Percentiles rank a stretch among this genome's conserved stretches.
Conservation (phyloP, 2,113 vertebrate genomes). For the Mellivora capensis region DNA sequence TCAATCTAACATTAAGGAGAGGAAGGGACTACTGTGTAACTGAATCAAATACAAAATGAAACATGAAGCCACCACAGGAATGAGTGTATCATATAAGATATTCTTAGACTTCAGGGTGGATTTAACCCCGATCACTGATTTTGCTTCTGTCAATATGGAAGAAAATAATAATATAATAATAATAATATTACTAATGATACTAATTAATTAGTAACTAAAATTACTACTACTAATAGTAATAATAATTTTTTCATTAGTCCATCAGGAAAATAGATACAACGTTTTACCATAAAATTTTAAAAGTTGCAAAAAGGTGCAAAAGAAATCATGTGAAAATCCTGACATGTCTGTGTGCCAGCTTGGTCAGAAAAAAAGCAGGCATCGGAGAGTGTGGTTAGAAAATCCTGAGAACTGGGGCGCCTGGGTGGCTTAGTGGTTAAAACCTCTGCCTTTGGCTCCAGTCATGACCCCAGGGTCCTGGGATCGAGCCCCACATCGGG, state of each 20-base stretch:
- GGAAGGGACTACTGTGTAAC: neutral
- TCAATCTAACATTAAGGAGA: slow-evolving; percentile 25
- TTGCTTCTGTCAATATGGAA: neutral
- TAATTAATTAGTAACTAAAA: no score
- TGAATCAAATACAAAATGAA: neutral
- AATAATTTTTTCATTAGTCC: neutral
- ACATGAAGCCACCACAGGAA: neutral
- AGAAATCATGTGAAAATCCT: neutral
- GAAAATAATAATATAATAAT: neutral
- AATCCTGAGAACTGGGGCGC: neutral
- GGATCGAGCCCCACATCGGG: no score
- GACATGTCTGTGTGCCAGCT: neutral
- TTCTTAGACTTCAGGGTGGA: neutral
- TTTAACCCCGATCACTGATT: neutral
- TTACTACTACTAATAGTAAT: neutral
- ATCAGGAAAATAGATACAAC: neutral
- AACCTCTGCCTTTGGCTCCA: no score
- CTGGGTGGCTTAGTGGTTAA: no score
- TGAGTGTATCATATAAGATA: neutral
- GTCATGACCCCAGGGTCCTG: no score
- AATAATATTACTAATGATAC: neutral
- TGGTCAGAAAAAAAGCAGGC: neutral
- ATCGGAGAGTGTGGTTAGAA: neutral
- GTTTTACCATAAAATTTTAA: neutral
- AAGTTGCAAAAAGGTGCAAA: neutral